Evolutionary conservation across 2,888 invertebrate genomes (phyloP).

Genomic region (Troides oblongomaculatus): DNA sequence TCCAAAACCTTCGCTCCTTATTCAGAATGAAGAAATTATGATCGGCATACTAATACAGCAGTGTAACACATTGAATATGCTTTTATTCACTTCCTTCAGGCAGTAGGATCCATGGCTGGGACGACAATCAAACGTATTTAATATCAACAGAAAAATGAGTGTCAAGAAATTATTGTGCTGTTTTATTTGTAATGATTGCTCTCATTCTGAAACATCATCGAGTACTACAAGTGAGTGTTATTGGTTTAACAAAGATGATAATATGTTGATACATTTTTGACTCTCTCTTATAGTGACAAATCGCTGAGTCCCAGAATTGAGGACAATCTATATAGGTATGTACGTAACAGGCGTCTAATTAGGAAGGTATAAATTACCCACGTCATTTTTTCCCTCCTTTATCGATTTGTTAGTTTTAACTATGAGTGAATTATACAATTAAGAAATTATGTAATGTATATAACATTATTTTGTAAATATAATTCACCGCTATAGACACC

Average conservation of each 20-base stretch:
- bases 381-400: too few species aligned
- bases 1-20: conserved; percentile 26
- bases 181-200: conserved; percentile 24
- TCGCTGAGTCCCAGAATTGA: too few species aligned
- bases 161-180: conserved; percentile 20
- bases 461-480: neutral
- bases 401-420: too few species aligned
- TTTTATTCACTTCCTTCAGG: conserved; percentile 3
- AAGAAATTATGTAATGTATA: too few species aligned
- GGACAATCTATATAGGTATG: too few species aligned
- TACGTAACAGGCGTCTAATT: too few species aligned
- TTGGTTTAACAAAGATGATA: neutral
- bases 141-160: conserved; percentile 13
- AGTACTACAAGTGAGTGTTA: conserved; percentile 18
- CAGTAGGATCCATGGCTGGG: conserved; percentile 14
- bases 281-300: too few species aligned
- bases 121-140: conserved; percentile 4
- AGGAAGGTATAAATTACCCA: too few species aligned
- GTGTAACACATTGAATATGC: conserved; percentile 8
- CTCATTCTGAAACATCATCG: conserved; percentile 19
- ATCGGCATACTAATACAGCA: conserved; percentile 19
- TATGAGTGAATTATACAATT: too few species aligned
- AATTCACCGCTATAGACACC: neutral
- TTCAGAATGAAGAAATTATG: conserved; percentile 15
- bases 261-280: too few species aligned